These are phyloP conservation scores for Agonopterix alstromeriana DNA, from an alignment of 2,888 invertebrate species.

Conservation along the genomic window DNA sequence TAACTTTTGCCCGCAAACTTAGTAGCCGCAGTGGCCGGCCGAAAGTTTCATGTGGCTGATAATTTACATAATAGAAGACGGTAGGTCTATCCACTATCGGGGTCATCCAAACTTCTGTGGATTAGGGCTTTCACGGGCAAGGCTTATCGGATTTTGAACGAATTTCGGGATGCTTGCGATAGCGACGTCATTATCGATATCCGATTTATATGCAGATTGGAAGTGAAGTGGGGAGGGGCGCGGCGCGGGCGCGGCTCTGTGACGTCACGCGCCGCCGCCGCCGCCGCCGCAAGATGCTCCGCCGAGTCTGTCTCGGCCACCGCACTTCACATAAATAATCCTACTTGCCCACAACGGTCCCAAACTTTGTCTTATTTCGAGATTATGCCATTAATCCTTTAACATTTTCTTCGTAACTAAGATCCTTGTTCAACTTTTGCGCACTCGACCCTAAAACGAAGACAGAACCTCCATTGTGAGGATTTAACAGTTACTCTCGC, in stretches of 20 bases:
- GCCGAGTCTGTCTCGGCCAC: slow-evolving; percentile 15
- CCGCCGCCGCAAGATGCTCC: slow-evolving; percentile 16
- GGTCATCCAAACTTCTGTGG: slow-evolving; percentile 72
- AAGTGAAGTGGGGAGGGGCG: slow-evolving; percentile 50
- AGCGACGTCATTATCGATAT: slow-evolving; percentile 73
- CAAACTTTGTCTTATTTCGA: slow-evolving; percentile 50
- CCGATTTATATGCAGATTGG: slow-evolving; percentile 77
- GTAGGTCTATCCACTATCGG: slow-evolving; percentile 70
- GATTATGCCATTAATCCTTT: slow-evolving; percentile 56
- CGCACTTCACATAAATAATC: slow-evolving; percentile 44
- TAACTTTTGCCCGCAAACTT: slow-evolving; percentile 64
- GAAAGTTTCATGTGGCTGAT: slow-evolving; percentile 69
- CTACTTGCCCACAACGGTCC: slow-evolving; percentile 37
- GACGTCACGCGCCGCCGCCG: slow-evolving; percentile 8
- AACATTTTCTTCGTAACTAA: slow-evolving; percentile 49
- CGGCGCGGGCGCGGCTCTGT: slow-evolving; percentile 21
- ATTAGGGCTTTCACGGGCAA: slow-evolving; percentile 68
- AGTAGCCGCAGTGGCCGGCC: slow-evolving; percentile 56
- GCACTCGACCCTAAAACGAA: slow-evolving; percentile 59
- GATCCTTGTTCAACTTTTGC: slow-evolving; percentile 65
- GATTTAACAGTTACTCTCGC: slow-evolving; percentile 70
- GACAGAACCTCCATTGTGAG: slow-evolving; percentile 66
- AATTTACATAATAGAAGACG: slow-evolving; percentile 75
- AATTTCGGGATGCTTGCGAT: slow-evolving; percentile 70
- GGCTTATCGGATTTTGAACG: slow-evolving; percentile 73